Evolutionary conservation across 2,888 invertebrate genomes (phyloP), one percentile per base, ranked within the genome.

Genomic region (Dascillus cervinus): DNA sequence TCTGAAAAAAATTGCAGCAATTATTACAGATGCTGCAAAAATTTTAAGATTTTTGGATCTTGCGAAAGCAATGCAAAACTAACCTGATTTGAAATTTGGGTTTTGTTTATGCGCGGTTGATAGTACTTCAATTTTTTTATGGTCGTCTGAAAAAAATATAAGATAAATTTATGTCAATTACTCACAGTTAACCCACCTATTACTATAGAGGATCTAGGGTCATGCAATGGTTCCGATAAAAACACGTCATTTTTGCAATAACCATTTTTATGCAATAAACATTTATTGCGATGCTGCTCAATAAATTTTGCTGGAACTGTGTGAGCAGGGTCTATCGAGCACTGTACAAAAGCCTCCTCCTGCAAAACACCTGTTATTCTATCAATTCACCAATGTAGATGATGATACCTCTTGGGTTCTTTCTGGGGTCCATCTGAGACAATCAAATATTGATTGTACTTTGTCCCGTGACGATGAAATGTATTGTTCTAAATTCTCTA

Each of bases 301-400:
- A 65, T 44, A 19, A 50, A 59, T 40, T 58, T 55, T 34, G 59
- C 47, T n/a, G 61, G 56, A 22, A 73, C 52, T 36, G 58, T 53
- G 49, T 74, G 73, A 8, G 58, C 58, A 8, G 53, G 35, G 53
- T 71, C 60, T 11, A 69, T 55, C 1, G 69, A 66, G 39, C 73
- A 73, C n/a, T 44, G 46, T 2, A 63, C 47, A 14, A 59, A 21
- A 24, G 8, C 4, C 8, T 17, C 17, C 8, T 17, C 17, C 17
- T 17, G 17, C 8, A 17, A 17, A 4, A 17, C 8, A n/a, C n/a
- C n/a, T n/a, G n/a, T n/a, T n/a, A n/a, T n/a, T n/a, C n/a, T n/a
- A n/a, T n/a, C n/a, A n/a, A n/a, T n/a, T n/a, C n/a, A n/a, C n/a
- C n/a, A n/a, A n/a, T n/a, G n/a, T n/a, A n/a, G n/a, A n/a, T n/a